Base-by-base conservation (phyloP, 2,113 vertebrate species). In the Heterotis niloticus region DNA sequence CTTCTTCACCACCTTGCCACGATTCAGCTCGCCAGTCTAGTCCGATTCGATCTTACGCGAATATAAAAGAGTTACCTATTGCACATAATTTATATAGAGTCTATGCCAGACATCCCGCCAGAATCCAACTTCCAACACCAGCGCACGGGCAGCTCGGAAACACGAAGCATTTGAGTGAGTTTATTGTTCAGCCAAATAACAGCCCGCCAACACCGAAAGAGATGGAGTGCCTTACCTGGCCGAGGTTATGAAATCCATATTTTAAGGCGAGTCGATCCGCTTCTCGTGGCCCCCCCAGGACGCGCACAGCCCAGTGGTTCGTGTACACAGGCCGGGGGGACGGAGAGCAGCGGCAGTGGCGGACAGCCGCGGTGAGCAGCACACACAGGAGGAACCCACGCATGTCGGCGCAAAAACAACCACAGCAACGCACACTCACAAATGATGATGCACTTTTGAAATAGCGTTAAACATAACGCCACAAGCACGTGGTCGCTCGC, bases 301-400 rank as follows among this genome's bases (percentile, higher is more conserved):
- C 89, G 78, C 88, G 86, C 81, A 96, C 94, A 44, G 95, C 95
- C 95, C 95, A 96, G 88, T 97, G 95, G 90, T 96, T 97, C 69
- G 95, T 95, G 80, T 92, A 95, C 80, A 95, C 85, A 79, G 86
- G 72, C 78, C 90, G 85, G 56, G 90, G 68, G 70, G 82, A 85
- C 72, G 74, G 81, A 0, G 84, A 44, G 34, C 34, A 44, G 34
- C 34, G 34, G 34, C 34, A 81, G 78, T 81, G 83, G 79, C 89
- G 78, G 34, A 51, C 16, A 24, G 23, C 68, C 24, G 77, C 78
- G 74, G 68, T 69, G 67, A 79, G 73, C 23, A 86, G 34, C 9
- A 87, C 12, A 18, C 86, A 70, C 18, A 84, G 65, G 79, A 80
- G 54, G 13, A 85, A 67, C 9, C 83, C 23, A 74, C 34, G 44